Base-by-base conservation (phyloP, 2,113 vertebrate genomes). In the Hemibates koningsi region DNA sequence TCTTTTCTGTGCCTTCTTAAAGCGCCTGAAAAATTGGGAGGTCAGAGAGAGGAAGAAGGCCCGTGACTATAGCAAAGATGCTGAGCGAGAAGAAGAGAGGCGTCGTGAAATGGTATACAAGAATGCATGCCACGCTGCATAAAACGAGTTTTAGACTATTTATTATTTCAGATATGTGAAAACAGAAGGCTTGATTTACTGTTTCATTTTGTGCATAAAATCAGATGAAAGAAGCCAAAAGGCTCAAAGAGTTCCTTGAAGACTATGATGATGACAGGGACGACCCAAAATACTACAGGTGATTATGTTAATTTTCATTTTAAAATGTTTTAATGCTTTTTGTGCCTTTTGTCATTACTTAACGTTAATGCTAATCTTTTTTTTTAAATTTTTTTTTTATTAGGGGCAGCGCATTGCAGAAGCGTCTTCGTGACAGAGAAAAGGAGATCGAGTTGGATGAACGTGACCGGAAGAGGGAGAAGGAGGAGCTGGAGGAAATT, bases 211-310 rank as follows among this genome's bases (percentile, higher is more conserved):
- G 3, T 87, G 8, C 81, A 86, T 83, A 32, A 61, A 45, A 32
- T 82, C 92, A 99, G 99, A 97, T 98, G 89, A 99, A 99, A 97
- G 99, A 99, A 97, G 99, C 97, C 81, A 99, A 99, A 94, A 94
- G 98, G 88, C 95, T 99, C 68, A 99, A 99, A 94, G 99, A 99
- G 91, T 99, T 99, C 93, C 96, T 99, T 88, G 99, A 99, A 95
- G 99, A 99, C 90, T 99, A 99, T 83, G 98, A 99, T 89, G 99
- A 99, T 84, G 98, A 99, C 88, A 93, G 98, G 96, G 99, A 99
- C 63, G 99, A 99, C 93, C 98, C 98, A 7, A 99, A 99, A 92
- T 99, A 99, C 91, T 99, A 99, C 94, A 98, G 98, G 99, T 95
- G 48, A 81, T 34, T 16, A 11, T 57, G 12, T 66, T n/a, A 1